Evolutionary conservation across 2,888 invertebrate species (phyloP), one percentile per base, ranked within the genome.

Genomic region (Amorpha juglandis): DNA sequence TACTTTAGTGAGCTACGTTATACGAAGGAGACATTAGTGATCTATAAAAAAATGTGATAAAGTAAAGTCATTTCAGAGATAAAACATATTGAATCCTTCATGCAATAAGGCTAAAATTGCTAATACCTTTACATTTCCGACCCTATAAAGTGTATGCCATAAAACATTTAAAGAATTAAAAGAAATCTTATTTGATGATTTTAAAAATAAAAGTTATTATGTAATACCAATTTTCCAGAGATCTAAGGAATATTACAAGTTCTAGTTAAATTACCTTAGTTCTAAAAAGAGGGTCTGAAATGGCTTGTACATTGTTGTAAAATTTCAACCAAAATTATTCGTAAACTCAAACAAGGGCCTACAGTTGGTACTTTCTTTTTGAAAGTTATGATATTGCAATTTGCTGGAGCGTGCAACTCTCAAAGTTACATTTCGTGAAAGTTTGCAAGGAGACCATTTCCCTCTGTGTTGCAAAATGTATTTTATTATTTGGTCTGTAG

Each of bases 401-500:
- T 66, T 70, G 68, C 65, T 64, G 63, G 63, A 52, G 68, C 63
- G 42, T 64, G 50, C 65, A 63, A 69, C 65, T 67, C 66, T 65
- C 62, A 65, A 68, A 71, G 67, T 68, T 63, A 63, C 67, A 63
- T 63, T 70, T 70, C 67, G 67, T 66, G 62, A 66, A 65, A 63
- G 33, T 66, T 66, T 63, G 63, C 63, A 62, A 45, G n/a, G 75
- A 67, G 71, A 71, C 75, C 69, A 72, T 78, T 78, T 74, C 65
- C 50, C 73, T 71, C 45, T 14, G 45, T 45, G 53, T 69, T 71
- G 63, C 47, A 62, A 66, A 71, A 71, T 62, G 66, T 80, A 73
- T 80, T 80, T 80, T 80, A 77, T 78, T 81, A 77, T 80, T 77
- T 78, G 75, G 69, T 80, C 79, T 78, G 72, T 78, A 80, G 75